Percentiles rank a stretch among this genome's conserved stretches.
Evolutionary conservation across 2,113 vertebrate genomes (phyloP).

Genomic region (Oceanodroma tethys): DNA sequence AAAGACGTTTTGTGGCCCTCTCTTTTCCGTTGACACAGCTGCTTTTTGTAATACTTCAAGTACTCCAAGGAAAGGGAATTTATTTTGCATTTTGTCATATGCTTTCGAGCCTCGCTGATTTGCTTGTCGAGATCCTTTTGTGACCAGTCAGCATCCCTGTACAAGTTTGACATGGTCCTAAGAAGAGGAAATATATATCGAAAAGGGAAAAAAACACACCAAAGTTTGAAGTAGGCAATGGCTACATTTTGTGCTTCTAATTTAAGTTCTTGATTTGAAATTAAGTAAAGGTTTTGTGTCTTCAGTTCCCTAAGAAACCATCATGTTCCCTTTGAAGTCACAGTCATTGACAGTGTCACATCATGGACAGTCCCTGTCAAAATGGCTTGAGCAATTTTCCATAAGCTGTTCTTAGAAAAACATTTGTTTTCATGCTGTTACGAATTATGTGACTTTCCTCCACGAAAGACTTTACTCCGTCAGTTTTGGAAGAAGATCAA

Average conservation of each 20-base stretch:
- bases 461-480: not conserved
- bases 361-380: not conserved
- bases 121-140: constrained; percentile 59
- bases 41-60: constrained; percentile 70
- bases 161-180: constrained; percentile 76
- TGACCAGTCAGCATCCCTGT: constrained; percentile 78
- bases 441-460: not conserved
- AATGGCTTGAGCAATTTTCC: not conserved
- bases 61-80: constrained; percentile 59
- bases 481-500: not conserved
- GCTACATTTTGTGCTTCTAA: not conserved
- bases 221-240: not conserved
- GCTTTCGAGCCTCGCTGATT: constrained; percentile 59
- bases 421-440: not conserved
- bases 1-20: constrained; percentile 70
- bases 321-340: not conserved
- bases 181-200: not conserved
- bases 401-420: not conserved
- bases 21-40: constrained; percentile 59
- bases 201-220: not conserved
- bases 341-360: not conserved
- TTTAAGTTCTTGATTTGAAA: not conserved
- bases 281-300: not conserved
- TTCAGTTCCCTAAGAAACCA: not conserved
- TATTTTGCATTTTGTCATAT: constrained; percentile 57